Conservation (phyloP, 2,888 invertebrate species). For the Lamproptera curius region DNA sequence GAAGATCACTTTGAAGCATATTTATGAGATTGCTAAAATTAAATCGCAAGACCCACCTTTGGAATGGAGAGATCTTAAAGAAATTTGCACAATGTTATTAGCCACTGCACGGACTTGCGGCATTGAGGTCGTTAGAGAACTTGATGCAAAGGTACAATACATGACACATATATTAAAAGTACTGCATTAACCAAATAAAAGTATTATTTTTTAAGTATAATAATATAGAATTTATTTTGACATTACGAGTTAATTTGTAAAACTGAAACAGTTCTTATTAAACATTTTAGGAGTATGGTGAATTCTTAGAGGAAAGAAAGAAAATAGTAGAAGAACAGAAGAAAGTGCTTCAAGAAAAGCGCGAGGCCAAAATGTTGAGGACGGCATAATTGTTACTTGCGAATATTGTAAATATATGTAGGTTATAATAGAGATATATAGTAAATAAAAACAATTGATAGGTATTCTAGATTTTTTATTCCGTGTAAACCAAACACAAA, state of each 20-base stretch:
- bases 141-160: constrained; percentile 84
- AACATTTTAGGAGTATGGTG: constrained; percentile 82
- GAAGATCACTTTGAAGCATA: constrained; percentile 94
- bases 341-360: constrained; percentile 87
- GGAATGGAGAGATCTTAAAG: constrained; percentile 79
- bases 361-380: constrained; percentile 94
- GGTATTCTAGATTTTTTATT: constrained; percentile 8
- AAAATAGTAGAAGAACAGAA: constrained; percentile 84
- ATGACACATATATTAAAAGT: too few species aligned
- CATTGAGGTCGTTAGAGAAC: constrained; percentile 87
- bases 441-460: constrained; percentile 13
- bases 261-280: too few species aligned
- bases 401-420: constrained; percentile 24
- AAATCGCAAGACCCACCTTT: constrained; percentile 91
- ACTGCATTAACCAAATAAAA: too few species aligned
- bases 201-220: too few species aligned
- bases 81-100: constrained; percentile 89
- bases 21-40: constrained; percentile 98
- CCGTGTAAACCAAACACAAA: constrained; percentile 1
- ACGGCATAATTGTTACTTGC: constrained; percentile 63
- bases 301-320: constrained; percentile 88
- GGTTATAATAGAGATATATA: constrained; percentile 18
- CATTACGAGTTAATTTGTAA: too few species aligned
- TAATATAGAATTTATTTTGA: constrained; percentile 7
- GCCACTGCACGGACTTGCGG: constrained; percentile 89